Conservation (phyloP, 2,888 invertebrate genomes). For the Eupsilia transversa region DNA sequence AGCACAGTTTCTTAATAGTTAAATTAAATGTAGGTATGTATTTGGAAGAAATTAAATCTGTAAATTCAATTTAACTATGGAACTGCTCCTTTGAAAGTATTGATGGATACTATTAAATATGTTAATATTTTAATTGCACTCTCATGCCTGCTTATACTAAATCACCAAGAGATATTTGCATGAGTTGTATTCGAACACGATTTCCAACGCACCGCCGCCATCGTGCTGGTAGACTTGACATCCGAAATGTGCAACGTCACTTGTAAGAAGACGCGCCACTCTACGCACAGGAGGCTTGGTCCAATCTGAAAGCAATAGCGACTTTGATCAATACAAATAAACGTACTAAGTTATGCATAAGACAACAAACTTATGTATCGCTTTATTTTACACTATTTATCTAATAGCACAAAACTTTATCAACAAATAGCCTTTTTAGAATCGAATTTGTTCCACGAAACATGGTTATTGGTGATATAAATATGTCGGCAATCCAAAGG, state of each 20-base stretch:
- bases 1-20: conserved; percentile 8
- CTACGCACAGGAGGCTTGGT: conserved; percentile 73
- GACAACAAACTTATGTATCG: background rate
- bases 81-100: background rate
- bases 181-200: conserved; percentile 51
- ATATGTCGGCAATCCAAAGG: too few relatives aligned
- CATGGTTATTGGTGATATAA: too few relatives aligned
- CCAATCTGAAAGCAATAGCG: conserved; percentile 71
- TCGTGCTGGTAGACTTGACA: conserved; percentile 71
- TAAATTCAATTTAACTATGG: background rate
- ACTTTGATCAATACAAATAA: conserved; percentile 24
- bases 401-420: background rate
- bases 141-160: conserved; percentile 50
- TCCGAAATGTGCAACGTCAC: conserved; percentile 82
- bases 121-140: conserved; percentile 64
- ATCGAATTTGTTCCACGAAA: background rate
- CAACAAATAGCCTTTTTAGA: background rate
- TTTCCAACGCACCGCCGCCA: conserved; percentile 55
- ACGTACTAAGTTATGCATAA: background rate
- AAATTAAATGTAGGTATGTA: background rate
- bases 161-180: conserved; percentile 51
- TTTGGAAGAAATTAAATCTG: background rate
- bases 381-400: background rate
- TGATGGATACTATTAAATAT: conserved; percentile 57
- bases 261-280: conserved; percentile 78